Evolutionary conservation across 2,113 vertebrate species (phyloP).

Genomic region (Prietella phreatophila): DNA sequence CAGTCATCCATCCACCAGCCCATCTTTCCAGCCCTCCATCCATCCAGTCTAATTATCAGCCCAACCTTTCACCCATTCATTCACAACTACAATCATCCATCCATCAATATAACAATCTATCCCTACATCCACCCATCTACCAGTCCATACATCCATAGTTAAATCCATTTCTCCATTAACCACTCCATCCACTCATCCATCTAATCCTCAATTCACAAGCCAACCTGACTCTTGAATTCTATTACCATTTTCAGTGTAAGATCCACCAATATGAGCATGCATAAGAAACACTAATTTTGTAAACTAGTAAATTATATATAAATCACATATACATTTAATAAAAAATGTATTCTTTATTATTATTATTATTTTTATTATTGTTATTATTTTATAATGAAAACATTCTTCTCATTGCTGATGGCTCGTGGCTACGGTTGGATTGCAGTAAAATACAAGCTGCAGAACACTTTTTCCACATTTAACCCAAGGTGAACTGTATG

Average conservation of each 20-base stretch:
- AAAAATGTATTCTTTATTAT: neutral
- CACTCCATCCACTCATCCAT: neutral
- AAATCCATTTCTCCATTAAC: neutral
- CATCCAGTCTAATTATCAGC: neutral
- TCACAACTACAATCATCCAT: neutral
- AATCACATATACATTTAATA: neutral
- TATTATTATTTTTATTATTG: neutral
- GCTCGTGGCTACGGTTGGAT: neutral
- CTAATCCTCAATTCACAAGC: neutral
- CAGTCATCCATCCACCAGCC: neutral
- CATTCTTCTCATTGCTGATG: conserved; percentile 2
- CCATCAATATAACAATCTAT: neutral
- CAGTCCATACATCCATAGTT: neutral
- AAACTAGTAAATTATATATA: neutral
- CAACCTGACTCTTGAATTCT: neutral
- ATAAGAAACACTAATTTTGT: neutral
- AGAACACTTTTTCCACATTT: neutral
- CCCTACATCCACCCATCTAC: neutral
- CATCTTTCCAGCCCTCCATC: neutral
- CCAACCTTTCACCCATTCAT: neutral
- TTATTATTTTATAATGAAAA: too few species aligned
- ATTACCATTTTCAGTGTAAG: neutral
- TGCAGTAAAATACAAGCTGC: neutral
- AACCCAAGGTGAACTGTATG: neutral
- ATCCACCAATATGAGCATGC: neutral